Evolutionary conservation across 23 tunicate species (phyloP).

Genomic region (Botrylloides violaceus): DNA sequence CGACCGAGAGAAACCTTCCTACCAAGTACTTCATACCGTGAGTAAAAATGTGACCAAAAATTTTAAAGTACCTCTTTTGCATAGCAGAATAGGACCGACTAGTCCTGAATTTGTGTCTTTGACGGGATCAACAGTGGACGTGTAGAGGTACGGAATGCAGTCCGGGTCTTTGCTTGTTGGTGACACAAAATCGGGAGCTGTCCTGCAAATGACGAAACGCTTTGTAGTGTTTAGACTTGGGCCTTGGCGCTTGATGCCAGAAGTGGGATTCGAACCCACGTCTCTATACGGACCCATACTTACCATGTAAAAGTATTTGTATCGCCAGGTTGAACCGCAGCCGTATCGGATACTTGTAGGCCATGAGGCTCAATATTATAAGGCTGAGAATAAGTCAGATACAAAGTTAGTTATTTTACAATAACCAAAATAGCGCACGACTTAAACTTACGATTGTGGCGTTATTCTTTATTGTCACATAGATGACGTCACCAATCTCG

Average conservation of each 20-base stretch:
- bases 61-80: slow-evolving; percentile 38
- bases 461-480: slow-evolving; percentile 27
- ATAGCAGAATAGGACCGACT: slow-evolving; percentile 50
- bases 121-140: slow-evolving; percentile 37
- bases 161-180: slow-evolving; percentile 37
- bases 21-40: too few relatives aligned
- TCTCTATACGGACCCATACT: too few relatives aligned
- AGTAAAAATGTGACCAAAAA: too few relatives aligned
- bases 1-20: too few relatives aligned
- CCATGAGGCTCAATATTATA: slow-evolving; percentile 69
- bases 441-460: slow-evolving; percentile 4
- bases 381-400: slow-evolving; percentile 8
- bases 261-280: too few relatives aligned
- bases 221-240: too few relatives aligned
- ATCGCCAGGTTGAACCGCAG: slow-evolving; percentile 23
- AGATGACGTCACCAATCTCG: slow-evolving; percentile 50
- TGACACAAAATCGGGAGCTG: slow-evolving; percentile 30
- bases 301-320: slow-evolving; percentile 46
- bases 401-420: neutral
- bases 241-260: too few relatives aligned
- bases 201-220: slow-evolving; percentile 20
- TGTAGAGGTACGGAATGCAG: slow-evolving; percentile 44
- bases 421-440: neutral
- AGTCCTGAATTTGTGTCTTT: slow-evolving; percentile 40
- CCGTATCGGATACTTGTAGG: slow-evolving; percentile 24